Conservation (phyloP, 2,113 vertebrate genomes). For the Philantomba maxwellii region DNA sequence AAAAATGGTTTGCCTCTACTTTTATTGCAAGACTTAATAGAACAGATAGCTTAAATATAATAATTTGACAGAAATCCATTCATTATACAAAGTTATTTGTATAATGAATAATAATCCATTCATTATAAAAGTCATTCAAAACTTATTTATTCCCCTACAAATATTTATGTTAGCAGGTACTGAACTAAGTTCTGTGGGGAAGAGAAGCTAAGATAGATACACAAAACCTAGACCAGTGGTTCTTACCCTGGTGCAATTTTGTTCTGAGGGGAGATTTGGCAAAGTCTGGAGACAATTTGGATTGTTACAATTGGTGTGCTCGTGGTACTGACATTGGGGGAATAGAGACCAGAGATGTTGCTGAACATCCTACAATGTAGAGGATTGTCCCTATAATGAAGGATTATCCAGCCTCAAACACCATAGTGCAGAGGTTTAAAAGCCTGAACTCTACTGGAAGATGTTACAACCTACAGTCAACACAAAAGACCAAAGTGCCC, state of each 20-base stretch:
- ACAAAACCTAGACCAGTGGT: neutral
- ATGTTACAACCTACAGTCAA: neutral
- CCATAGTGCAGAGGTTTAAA: neutral
- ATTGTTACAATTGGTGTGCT: neutral
- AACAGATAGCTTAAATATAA: constrained; percentile 13
- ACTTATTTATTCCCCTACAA: constrained; percentile 49
- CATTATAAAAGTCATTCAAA: constrained; percentile 56
- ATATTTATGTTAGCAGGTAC: constrained; percentile 37
- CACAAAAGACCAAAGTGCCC: neutral
- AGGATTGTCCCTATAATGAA: neutral
- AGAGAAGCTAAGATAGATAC: neutral
- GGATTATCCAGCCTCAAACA: neutral
- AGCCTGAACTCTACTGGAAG: neutral
- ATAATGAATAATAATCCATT: neutral
- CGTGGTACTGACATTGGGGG: neutral
- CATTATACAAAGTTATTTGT: constrained; percentile 54
- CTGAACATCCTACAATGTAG: neutral
- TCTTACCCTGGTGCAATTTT: neutral
- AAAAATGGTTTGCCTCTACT: constrained; percentile 18
- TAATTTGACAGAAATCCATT: constrained; percentile 41
- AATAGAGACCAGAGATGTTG: neutral
- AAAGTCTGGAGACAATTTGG: neutral
- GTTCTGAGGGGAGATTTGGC: neutral
- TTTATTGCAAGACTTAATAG: neutral
- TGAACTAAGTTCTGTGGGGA: neutral